These are phyloP conservation scores for Epizoanthus rinbou DNA, from an alignment of 92 coral and sea anemone species.

Conservation along the genomic window DNA sequence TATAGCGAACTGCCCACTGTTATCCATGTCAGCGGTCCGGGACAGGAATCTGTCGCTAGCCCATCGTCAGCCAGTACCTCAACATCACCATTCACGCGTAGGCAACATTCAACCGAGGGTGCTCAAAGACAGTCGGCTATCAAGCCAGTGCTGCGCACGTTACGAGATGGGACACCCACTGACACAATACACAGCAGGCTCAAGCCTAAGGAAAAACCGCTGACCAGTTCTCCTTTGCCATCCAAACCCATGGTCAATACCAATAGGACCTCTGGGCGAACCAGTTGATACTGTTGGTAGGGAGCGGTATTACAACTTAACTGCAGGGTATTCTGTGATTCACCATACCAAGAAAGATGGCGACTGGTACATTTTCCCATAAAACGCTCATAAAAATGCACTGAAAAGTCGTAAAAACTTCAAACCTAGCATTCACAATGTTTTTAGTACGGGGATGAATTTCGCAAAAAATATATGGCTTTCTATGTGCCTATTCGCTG, in stretches of 20 bases:
- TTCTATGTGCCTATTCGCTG: too few relatives aligned
- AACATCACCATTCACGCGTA: neutral
- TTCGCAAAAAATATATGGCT: too few relatives aligned
- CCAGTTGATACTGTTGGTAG: neutral
- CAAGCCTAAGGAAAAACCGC: constrained; percentile 8
- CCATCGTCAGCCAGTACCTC: neutral
- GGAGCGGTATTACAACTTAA: neutral
- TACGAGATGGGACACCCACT: constrained; percentile 33
- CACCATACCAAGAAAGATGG: too few relatives aligned
- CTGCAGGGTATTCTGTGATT: neutral
- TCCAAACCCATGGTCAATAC: constrained; percentile 17
- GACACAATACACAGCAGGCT: constrained; percentile 7
- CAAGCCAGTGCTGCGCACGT: constrained; percentile 51
- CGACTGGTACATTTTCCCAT: too few relatives aligned
- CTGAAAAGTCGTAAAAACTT: too few relatives aligned
- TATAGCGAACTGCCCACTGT: constrained; percentile 86
- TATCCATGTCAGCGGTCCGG: constrained; percentile 49
- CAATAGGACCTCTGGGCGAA: neutral
- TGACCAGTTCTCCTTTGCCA: constrained; percentile 28
- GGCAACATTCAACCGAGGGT: constrained; percentile 2
- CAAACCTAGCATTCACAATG: too few relatives aligned
- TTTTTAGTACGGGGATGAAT: too few relatives aligned
- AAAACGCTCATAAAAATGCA: too few relatives aligned
- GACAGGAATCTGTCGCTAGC: constrained; percentile 32
- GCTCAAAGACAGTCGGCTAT: neutral